phyloP scores from a whole-genome alignment of 30 jellyfish, hydroid and myxozoan species.

The Pseudorhiza aurosa region DNA sequence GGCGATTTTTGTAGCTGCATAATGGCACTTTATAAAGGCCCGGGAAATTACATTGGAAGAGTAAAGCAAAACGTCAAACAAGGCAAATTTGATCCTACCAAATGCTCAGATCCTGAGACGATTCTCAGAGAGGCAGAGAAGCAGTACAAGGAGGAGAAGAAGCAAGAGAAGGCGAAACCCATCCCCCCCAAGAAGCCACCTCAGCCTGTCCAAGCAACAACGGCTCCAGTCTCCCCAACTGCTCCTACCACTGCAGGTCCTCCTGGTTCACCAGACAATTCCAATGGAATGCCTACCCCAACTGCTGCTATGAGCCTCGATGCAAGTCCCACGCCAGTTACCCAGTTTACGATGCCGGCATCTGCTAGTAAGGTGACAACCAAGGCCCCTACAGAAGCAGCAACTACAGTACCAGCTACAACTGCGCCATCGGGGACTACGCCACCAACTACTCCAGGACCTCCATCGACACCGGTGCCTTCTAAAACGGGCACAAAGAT shows the following conservation, averaged over 20 bases:
- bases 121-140: slow-evolving; percentile 15
- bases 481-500: not conserved
- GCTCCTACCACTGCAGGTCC: slow-evolving; percentile 27
- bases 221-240: slow-evolving; percentile 19
- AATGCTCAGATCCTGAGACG: slow-evolving; percentile 52
- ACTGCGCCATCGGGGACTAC: not conserved
- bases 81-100: slow-evolving; percentile 60
- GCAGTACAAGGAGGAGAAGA: slow-evolving; percentile 8
- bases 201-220: not conserved
- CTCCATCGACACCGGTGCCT: not conserved
- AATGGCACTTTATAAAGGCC: slow-evolving; percentile 52
- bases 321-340: slow-evolving; percentile 39
- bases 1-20: slow-evolving; percentile 61
- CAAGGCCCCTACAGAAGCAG: not conserved
- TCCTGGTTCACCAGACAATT: slow-evolving; percentile 35
- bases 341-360: slow-evolving; percentile 25
- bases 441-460: not conserved
- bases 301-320: slow-evolving; percentile 16
- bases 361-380: not conserved
- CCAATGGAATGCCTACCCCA: slow-evolving; percentile 38
- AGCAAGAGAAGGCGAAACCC: not conserved
- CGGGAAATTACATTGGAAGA: slow-evolving; percentile 71
- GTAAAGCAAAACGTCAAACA: slow-evolving; percentile 49
- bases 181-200: slow-evolving; percentile 1
- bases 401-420: not conserved